Evolutionary conservation across 2,113 vertebrate species (phyloP).

Genomic region (Hydrolagus affinis): DNA sequence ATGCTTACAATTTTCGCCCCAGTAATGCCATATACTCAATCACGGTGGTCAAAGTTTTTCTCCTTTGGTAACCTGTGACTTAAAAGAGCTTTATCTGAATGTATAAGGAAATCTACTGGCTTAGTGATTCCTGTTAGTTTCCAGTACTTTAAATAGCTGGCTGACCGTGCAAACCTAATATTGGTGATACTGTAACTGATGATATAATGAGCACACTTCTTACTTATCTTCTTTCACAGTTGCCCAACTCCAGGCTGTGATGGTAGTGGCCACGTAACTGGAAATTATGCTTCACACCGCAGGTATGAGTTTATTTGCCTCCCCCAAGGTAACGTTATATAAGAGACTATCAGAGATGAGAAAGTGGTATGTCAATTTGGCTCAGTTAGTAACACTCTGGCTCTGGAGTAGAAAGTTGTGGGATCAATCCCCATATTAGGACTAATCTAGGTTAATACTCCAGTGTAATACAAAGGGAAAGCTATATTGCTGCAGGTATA

Average conservation of each 20-base stretch:
- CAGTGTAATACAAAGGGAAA: too few relatives aligned
- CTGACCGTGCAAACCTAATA: neutral
- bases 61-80: neutral
- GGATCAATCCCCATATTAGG: too few relatives aligned
- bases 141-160: neutral
- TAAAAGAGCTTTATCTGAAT: neutral
- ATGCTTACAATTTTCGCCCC: too few relatives aligned
- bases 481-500: too few relatives aligned
- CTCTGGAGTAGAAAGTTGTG: too few relatives aligned
- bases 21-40: too few relatives aligned
- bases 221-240: constrained; percentile 49
- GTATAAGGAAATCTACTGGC: neutral
- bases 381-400: too few relatives aligned
- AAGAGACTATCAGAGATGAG: too few relatives aligned
- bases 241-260: constrained; percentile 73
- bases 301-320: constrained; percentile 47
- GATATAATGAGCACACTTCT: neutral
- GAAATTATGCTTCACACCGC: constrained; percentile 71
- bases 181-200: neutral
- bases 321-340: too few relatives aligned
- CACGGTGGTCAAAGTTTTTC: neutral
- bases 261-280: constrained; percentile 69
- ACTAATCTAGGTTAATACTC: too few relatives aligned
- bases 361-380: too few relatives aligned
- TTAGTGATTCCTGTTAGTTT: too few relatives aligned